Evolutionary conservation across 2,113 vertebrate species (phyloP).

Genomic region (Emydura subglobosa): DNA sequence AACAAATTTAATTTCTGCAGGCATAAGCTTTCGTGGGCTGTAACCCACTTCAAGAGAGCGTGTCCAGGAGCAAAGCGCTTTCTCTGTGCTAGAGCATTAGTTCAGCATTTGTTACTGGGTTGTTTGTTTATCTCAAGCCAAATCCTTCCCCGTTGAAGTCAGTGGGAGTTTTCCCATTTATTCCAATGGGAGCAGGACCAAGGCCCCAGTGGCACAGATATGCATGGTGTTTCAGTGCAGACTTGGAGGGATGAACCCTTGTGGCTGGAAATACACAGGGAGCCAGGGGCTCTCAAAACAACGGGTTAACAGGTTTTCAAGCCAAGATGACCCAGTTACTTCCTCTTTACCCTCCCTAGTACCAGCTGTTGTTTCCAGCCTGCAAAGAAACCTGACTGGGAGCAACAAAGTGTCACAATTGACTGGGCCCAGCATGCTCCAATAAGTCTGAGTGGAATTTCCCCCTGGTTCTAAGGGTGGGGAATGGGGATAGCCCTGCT

Average conservation of each 20-base stretch:
- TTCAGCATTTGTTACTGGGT: rapidly evolving
- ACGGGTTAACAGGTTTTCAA: background rate
- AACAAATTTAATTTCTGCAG: too few species aligned
- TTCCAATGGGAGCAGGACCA: rapidly evolving
- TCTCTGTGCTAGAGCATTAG: background rate
- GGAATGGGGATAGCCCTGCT: background rate
- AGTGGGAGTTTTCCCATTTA: background rate
- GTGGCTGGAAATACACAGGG: background rate
- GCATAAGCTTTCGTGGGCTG: too few species aligned
- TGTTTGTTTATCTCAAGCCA: rapidly evolving
- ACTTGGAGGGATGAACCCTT: background rate
- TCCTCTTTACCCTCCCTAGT: background rate
- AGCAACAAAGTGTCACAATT: background rate
- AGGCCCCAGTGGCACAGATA: background rate
- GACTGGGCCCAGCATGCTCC: background rate
- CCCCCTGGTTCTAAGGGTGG: too few species aligned
- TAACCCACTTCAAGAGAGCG: background rate
- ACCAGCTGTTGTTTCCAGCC: background rate
- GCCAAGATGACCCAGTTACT: rapidly evolving
- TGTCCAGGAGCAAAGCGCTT: background rate
- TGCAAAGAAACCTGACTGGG: rapidly evolving
- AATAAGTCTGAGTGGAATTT: background rate
- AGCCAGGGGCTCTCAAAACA: background rate
- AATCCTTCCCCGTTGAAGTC: background rate
- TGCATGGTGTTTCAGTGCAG: background rate